Conservation (phyloP, 2,888 invertebrate species). For the Chymomyza amoena region DNA sequence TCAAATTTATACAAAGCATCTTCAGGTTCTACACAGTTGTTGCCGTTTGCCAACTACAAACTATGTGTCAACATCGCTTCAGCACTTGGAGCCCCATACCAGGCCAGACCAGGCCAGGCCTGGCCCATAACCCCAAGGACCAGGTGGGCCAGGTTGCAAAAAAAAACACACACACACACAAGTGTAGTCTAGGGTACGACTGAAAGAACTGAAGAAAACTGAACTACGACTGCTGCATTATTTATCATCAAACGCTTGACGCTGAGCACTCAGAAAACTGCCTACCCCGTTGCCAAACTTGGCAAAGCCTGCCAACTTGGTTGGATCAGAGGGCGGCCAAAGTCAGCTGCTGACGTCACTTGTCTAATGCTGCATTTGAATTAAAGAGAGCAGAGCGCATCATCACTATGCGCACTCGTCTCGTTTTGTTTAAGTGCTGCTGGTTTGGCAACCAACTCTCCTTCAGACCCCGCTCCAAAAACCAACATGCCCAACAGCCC, state of each 20-base stretch:
- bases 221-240: constrained; percentile 53
- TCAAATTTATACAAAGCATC: constrained; percentile 70
- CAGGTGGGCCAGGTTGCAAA: neutral
- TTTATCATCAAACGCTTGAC: constrained; percentile 46
- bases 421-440: constrained; percentile 52
- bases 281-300: constrained; percentile 16
- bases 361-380: constrained; percentile 52
- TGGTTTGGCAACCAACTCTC: neutral
- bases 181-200: neutral
- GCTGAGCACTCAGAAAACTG: constrained; percentile 16
- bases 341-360: neutral
- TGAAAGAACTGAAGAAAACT: constrained; percentile 49
- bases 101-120: too few relatives aligned
- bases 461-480: neutral
- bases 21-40: constrained; percentile 50
- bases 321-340: neutral
- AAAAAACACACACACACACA: constrained; percentile 3
- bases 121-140: neutral
- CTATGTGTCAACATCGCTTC: constrained; percentile 62
- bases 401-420: constrained; percentile 47
- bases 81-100: neutral
- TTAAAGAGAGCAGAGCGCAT: constrained; percentile 50
- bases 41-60: constrained; percentile 61
- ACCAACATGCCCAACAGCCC: neutral
- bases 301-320: constrained; percentile 22